A percentile compares a stretch with the other conserved stretches of the same genome.
Evolutionary conservation across 2,888 invertebrate genomes (phyloP).

Genomic region (Mallateleia sp.): DNA sequence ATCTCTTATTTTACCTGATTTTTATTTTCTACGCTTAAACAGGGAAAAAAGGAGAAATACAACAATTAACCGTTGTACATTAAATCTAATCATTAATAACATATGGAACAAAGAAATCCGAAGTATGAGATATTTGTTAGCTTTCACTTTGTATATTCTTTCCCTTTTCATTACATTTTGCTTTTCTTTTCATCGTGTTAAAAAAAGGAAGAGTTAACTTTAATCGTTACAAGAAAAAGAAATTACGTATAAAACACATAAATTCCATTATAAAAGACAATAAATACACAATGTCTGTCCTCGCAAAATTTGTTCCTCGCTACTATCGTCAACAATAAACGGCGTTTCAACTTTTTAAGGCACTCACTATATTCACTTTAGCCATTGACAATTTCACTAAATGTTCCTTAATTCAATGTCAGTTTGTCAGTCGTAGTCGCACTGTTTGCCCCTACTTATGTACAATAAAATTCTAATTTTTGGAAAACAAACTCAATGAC

Average conservation of each 20-base stretch:
- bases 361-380: slow-evolving; percentile 41
- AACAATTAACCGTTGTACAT: slow-evolving; percentile 25
- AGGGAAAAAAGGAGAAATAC: slow-evolving; percentile 9
- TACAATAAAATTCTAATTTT: slow-evolving; percentile 70
- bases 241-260: slow-evolving; percentile 46
- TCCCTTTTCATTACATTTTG: neutral
- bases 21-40: slow-evolving; percentile 39
- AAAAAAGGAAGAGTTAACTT: neutral
- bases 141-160: slow-evolving; percentile 16
- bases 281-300: slow-evolving; percentile 54
- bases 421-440: slow-evolving; percentile 52
- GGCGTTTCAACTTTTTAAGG: slow-evolving; percentile 35
- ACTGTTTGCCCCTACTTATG: slow-evolving; percentile 59
- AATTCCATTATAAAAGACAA: slow-evolving; percentile 58
- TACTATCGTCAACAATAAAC: slow-evolving; percentile 35
- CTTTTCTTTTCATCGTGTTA: slow-evolving; percentile 20
- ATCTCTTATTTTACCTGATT: slow-evolving; percentile 66
- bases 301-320: slow-evolving; percentile 53
- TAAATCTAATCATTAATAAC: slow-evolving; percentile 41
- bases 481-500: slow-evolving; percentile 56
- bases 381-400: slow-evolving; percentile 45
- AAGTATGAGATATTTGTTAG: slow-evolving; percentile 66
- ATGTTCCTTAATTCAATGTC: slow-evolving; percentile 28
- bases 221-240: neutral
- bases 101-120: slow-evolving; percentile 39